Evolutionary conservation across 2,797 vertebrate genomes (phyloP), one percentile per base, ranked within the genome.

Genomic region (Pipistrellus pygmaeus): DNA sequence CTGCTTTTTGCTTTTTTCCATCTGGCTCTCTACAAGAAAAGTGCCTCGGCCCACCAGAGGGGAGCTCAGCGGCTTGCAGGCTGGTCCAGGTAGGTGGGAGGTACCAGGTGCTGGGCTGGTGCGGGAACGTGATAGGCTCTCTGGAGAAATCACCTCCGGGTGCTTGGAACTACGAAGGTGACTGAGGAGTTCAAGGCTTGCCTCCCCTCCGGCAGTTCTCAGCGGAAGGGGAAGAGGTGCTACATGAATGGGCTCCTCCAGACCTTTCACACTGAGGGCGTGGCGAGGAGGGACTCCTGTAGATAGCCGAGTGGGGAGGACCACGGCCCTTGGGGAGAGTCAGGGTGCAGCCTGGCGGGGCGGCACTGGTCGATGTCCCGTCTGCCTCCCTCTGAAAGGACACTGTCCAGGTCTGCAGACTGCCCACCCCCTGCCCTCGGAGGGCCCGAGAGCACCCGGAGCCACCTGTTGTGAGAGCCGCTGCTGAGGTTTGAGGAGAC

Each of bases 31-130:
- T 8, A 17, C 17, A n/a, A 55, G 62, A 66, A 25, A 57, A 20
- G 8, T 9, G 35, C 44, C 21, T 8, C 1, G 5, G 5, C n/a
- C 35, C 12, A 17, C 38, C 60, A 8, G 46, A 21, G 68, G 73
- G 51, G 5, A 17, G 4, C n/a, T 20, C 11, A 0, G 57, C 46
- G 8, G 60, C 13, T 4, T 14, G 32, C 1, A 6, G 0, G 41
- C 20, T 6, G 30, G 25, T 14, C 25, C 4, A 5, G 7, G 5
- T 21, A 30, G 2, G 0, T 3, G 66, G 81, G 23, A 18, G 7
- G 4, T n/a, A 4, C 41, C 4, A 2, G 0, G 1, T 15, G 12
- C 32, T 3, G 41, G 60, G 51, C 46, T 20, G 23, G 35, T 15
- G 72, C 17, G 6, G 38, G 13, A 55, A 38, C 1, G 32, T 18